Base-by-base conservation (phyloP, 2,888 invertebrate genomes). In the Sipha maydis region DNA sequence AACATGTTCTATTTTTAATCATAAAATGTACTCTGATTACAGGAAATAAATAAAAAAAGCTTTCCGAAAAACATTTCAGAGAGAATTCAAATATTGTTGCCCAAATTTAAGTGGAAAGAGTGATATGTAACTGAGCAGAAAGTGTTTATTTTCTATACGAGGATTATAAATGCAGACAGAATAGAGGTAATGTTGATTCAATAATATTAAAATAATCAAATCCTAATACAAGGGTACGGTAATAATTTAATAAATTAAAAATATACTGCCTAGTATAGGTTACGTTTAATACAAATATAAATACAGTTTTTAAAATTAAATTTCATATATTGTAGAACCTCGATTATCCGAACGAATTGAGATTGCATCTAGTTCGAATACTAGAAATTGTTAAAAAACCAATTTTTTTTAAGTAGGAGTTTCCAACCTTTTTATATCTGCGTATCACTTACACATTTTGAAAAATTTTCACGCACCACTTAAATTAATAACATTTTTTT, bases 181-280 rank as follows among this genome's bases (percentile, higher is more conserved):
- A 48, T 48, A 14, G 21, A 61, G 61, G 25, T 61, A 25, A 19
- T 19, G 25, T 61, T 61, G 0, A 61, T 21, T 21, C 25, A 61
- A 61, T 61, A 61, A 21, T 7, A 21, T 7, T 25, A 61, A 19
- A 61, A 61, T 9, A 61, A 8, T 61, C 61, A 25, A 61, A 61
- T 61, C 3, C 3, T 3, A 21, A 61, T 8, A 21, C 4, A 5
- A 25, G 61, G 3, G 38, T 75, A 25, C 73, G 80, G 86, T 80
- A 86, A 80, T 73, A 14, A 80, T 86, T 86, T 86, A 80, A 80
- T 80, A 56, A 61, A 38, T 78, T 31, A 54, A 85, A 79, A 77
- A 54, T 71, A 86, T 21, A 56, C 80, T 14, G 86, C 86, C 86
- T 86, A 86, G 73, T 80, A 56, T 86, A 86, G 86, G 86, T 73